Base-by-base conservation (phyloP, 2,888 invertebrate species). In the Cynaeus angustus region DNA sequence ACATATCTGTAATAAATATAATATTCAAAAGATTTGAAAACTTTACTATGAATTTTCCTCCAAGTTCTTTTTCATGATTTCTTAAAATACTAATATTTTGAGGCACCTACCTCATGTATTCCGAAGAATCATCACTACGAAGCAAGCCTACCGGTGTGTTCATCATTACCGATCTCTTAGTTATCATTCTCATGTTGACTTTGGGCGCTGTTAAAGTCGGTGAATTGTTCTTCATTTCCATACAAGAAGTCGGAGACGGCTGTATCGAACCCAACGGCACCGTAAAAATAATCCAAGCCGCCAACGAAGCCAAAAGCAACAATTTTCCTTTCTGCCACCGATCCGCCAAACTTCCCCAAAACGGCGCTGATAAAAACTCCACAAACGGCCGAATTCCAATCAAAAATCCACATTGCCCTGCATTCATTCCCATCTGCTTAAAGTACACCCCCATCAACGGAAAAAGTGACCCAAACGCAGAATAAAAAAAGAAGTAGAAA, bases 401-500 rank as follows among this genome's bases (percentile, higher is more conserved):
- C n/a, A 96, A 88, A 66, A 96, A 88, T 4, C 98, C 98, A 81
- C 96, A 95, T 84, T 98, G 98, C 12, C 94, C 94, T 0, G 98
- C 96, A 86, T 98, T 98, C 97, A 99, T 98, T 13, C 82, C 85
- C 92, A 99, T 94, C 88, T 99, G 99, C 87, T 99, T 99, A 89
- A 99, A 99, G 87, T 99, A 99, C 48, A 99, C 96, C 37, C 98
- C 99, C 93, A 99, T 95, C 71, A 99, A 87, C 0, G 99, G 99
- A 84, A 99, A 99, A 10, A 99, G 89, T 0, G 97, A 97, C 4
- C 99, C 99, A 84, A 99, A 99, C 0, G 99, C 98, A 43, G 98
- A 97, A 86, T 98, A 99, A 88, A 99, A 99, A 89, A 98, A 98
- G 87, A 99, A 98, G 85, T 99, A 99, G 86, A 99, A 99, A 14